These are phyloP conservation scores for Distichodus sexfasciatus DNA, from an alignment of 2,797 vertebrate genomes.

Conservation along the genomic window DNA sequence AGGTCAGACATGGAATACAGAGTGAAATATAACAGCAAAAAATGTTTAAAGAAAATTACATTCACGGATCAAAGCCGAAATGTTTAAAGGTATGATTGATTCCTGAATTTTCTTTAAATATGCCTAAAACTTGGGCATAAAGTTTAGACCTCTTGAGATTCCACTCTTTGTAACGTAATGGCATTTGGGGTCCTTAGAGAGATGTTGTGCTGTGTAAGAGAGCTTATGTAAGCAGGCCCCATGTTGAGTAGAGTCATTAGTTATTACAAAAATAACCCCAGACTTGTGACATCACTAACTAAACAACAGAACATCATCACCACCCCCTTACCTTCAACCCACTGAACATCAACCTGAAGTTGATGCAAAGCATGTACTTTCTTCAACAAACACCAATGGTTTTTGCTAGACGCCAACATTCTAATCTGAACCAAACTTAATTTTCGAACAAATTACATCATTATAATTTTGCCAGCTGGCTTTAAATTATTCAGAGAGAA, in stretches of 20 bases:
- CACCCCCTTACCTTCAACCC: not conserved
- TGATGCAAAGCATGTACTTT: no score
- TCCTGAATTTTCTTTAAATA: no score
- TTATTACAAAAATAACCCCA: conserved; percentile 41
- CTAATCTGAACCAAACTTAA: no score
- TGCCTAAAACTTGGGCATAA: not conserved
- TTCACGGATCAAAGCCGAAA: no score
- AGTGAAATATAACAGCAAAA: no score
- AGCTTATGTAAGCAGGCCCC: not conserved
- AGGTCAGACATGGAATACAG: not conserved
- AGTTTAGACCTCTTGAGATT: not conserved
- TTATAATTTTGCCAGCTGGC: no score
- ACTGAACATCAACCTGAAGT: not conserved
- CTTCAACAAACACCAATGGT: not conserved
- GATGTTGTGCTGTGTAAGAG: not conserved
- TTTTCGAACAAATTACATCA: no score
- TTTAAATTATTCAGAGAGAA: no score
- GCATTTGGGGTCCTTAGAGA: not conserved
- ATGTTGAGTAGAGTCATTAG: conserved; percentile 12
- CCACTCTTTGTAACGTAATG: not conserved
- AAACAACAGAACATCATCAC: not conserved
- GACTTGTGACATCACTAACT: conserved; percentile 14
- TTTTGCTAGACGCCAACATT: not conserved
- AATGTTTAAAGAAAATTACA: no score
- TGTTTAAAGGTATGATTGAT: no score